phyloP scores from a whole-genome alignment of 2,113 vertebrate species.

The Crypturellus undulatus region DNA sequence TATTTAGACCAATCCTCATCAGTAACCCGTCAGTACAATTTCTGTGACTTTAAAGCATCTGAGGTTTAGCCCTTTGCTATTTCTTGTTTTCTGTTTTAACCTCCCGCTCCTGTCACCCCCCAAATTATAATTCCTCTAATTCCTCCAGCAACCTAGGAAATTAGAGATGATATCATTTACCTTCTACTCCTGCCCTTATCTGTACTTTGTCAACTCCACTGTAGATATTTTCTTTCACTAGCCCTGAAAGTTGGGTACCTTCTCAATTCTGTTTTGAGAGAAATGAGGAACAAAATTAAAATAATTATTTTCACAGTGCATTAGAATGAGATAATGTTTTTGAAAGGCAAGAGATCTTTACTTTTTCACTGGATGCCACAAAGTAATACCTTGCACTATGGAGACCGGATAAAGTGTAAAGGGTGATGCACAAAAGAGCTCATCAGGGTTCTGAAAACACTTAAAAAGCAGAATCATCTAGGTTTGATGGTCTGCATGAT shows the following conservation, averaged over 20 bases:
- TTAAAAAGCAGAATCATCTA: background rate
- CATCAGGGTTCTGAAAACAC: conserved; percentile 18
- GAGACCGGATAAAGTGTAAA: background rate
- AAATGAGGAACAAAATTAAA: background rate
- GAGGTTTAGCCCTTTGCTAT: background rate
- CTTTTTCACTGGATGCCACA: background rate
- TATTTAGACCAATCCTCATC: background rate
- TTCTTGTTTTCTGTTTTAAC: background rate
- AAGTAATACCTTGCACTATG: background rate
- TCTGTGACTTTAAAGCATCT: background rate
- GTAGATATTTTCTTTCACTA: background rate
- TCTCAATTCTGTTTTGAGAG: background rate
- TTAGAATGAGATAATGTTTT: background rate
- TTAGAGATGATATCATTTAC: background rate
- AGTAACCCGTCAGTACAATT: background rate
- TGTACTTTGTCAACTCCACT: background rate
- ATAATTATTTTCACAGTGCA: background rate
- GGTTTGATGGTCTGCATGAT: background rate
- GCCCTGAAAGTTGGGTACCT: background rate
- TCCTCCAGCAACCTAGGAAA: background rate
- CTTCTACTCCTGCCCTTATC: background rate
- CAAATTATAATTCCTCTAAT: background rate
- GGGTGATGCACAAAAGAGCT: background rate
- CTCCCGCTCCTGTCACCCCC: background rate
- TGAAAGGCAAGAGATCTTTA: background rate